phyloP scores from a whole-genome alignment of 2,113 vertebrate genomes.

The Myrmecophaga tridactyla region DNA sequence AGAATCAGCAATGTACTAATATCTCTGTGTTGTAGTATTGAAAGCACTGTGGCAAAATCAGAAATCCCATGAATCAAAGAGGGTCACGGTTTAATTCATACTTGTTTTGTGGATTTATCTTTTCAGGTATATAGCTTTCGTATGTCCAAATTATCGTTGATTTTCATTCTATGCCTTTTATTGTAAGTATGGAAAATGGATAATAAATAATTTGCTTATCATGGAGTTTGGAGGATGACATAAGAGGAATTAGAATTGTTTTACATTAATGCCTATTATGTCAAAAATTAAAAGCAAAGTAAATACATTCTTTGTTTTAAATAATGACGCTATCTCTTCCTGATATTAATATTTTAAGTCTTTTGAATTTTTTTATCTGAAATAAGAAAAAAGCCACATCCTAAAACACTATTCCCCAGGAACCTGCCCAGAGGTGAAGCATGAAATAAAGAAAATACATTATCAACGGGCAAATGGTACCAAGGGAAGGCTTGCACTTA shows the following conservation, averaged over 20 bases:
- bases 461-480: background rate
- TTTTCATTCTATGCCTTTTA: background rate
- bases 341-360: background rate
- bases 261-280: background rate
- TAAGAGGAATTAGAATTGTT: background rate
- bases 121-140: background rate
- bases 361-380: background rate
- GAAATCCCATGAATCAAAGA: background rate
- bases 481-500: background rate
- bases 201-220: background rate
- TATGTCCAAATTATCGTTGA: background rate
- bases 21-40: background rate
- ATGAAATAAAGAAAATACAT: background rate
- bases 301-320: background rate
- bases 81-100: background rate
- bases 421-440: background rate
- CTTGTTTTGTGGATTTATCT: background rate
- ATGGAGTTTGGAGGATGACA: background rate
- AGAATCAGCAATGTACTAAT: background rate
- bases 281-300: constrained; percentile 12
- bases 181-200: background rate
- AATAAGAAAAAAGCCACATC: background rate
- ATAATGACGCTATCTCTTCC: background rate
- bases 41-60: background rate
- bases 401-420: background rate